Conservation (phyloP, 2,797 vertebrate genomes). For the Sciaenops ocellatus region DNA sequence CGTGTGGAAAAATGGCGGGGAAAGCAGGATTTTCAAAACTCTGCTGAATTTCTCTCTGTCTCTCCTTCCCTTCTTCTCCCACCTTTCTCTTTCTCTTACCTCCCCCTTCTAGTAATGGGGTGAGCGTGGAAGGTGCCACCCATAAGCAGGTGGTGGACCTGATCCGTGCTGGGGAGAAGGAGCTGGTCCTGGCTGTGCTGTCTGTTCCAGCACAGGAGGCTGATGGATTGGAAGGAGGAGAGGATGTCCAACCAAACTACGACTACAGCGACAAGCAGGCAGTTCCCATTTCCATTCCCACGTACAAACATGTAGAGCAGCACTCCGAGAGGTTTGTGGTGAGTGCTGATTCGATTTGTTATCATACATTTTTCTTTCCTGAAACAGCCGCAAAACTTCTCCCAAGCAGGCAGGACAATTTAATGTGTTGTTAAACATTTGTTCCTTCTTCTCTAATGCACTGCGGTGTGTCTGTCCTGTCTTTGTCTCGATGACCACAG, state of each 20-base stretch:
- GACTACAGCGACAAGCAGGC: conserved; percentile 98
- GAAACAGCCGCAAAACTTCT: too few relatives aligned
- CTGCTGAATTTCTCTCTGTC: conserved; percentile 2
- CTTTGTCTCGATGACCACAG: conserved; percentile 69
- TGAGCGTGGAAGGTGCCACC: conserved; percentile 96
- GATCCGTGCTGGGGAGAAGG: conserved; percentile 96
- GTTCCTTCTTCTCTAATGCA: background rate
- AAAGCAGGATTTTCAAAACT: background rate
- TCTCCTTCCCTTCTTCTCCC: background rate
- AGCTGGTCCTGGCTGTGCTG: conserved; percentile 94
- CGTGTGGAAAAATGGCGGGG: background rate
- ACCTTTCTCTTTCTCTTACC: background rate
- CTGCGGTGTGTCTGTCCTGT: background rate
- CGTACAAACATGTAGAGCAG: conserved; percentile 97
- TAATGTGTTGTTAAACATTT: too few relatives aligned
- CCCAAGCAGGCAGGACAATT: background rate
- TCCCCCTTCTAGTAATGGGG: conserved; percentile 87
- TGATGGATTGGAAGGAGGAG: conserved; percentile 92
- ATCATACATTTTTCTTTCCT: background rate
- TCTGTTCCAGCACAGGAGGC: conserved; percentile 95
- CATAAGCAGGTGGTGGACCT: conserved; percentile 99
- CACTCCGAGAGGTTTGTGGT: conserved; percentile 98
- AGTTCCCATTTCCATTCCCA: conserved; percentile 96
- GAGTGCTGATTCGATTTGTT: conserved; percentile 66
- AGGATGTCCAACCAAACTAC: conserved; percentile 92